These are phyloP conservation scores for Melinaea menophilus DNA, from an alignment of 2,888 invertebrate species.

Conservation along the genomic window DNA sequence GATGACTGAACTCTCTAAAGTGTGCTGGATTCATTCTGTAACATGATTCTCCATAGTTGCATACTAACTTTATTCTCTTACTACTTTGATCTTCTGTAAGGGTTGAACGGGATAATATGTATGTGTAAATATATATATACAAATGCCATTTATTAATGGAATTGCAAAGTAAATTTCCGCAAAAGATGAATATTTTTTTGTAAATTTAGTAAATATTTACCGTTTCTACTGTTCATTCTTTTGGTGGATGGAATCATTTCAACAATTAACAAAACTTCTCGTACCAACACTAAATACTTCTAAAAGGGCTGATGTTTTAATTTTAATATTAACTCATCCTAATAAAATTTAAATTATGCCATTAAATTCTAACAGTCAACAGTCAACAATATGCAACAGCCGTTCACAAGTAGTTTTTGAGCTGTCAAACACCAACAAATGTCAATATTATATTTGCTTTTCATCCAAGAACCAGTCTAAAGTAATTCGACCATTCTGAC, in stretches of 20 bases:
- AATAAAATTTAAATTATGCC: too few species aligned
- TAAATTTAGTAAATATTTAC: constrained; percentile 18
- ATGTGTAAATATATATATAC: background rate
- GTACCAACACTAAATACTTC: background rate
- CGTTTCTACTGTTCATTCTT: constrained; percentile 31
- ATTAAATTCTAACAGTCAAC: too few species aligned
- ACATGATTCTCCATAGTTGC: constrained; percentile 87
- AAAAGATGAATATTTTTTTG: background rate
- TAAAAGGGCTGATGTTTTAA: too few species aligned
- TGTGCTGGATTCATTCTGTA: constrained; percentile 91
- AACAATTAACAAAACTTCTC: constrained; percentile 1
- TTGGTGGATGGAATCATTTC: constrained; percentile 29
- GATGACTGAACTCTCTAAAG: constrained; percentile 88
- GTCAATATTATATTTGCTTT: too few species aligned
- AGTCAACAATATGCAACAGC: too few species aligned
- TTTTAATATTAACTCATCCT: too few species aligned
- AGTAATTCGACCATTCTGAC: too few species aligned
- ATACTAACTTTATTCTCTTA: constrained; percentile 73
- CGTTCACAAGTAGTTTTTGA: too few species aligned
- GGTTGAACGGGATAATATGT: background rate
- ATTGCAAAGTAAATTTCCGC: too few species aligned
- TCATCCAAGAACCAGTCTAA: too few species aligned
- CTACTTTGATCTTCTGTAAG: constrained; percentile 49
- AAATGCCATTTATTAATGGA: too few species aligned
- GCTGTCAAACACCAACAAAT: too few species aligned